Percentiles rank a stretch among this genome's conserved stretches.
Evolutionary conservation across 2,888 invertebrate species (phyloP).

Genomic region (Hylaea fasciaria): DNA sequence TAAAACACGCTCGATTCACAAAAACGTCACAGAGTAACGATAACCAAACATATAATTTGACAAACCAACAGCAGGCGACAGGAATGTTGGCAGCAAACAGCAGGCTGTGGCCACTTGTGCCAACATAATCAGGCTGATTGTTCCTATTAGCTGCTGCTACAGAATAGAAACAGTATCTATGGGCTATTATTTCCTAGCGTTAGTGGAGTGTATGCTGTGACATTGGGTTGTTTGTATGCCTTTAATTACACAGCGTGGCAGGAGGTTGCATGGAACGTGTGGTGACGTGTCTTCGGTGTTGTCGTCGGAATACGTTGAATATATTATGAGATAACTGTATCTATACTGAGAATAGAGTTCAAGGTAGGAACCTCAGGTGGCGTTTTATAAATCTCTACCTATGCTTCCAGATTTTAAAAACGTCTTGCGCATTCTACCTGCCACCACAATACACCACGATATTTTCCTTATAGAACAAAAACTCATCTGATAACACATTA

Average conservation of each 20-base stretch:
- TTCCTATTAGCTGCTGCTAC: constrained; percentile 32
- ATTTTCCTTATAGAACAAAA: too few species aligned
- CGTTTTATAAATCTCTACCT: too few species aligned
- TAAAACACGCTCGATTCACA: constrained; percentile 35
- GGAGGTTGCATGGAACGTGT: not conserved
- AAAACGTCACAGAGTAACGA: constrained; percentile 57
- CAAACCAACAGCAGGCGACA: constrained; percentile 47
- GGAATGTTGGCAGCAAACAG: constrained; percentile 54
- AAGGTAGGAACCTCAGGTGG: too few species aligned
- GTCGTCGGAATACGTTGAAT: too few species aligned
- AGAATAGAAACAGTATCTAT: too few species aligned
- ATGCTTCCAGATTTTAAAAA: too few species aligned
- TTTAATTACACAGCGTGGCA: not conserved
- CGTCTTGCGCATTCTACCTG: too few species aligned
- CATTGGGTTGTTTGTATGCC: constrained; percentile 37
- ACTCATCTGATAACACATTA: too few species aligned
- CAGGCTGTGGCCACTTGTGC: constrained; percentile 62
- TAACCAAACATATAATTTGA: constrained; percentile 61
- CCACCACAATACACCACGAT: too few species aligned
- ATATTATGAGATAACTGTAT: too few species aligned
- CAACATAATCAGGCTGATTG: constrained; percentile 71
- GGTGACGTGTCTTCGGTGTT: too few species aligned
- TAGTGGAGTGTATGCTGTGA: constrained; percentile 2
- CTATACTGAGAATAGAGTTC: too few species aligned
- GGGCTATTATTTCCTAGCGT: not conserved